phyloP scores from a whole-genome alignment of 2,113 vertebrate species.

The Seriola dumerili region DNA sequence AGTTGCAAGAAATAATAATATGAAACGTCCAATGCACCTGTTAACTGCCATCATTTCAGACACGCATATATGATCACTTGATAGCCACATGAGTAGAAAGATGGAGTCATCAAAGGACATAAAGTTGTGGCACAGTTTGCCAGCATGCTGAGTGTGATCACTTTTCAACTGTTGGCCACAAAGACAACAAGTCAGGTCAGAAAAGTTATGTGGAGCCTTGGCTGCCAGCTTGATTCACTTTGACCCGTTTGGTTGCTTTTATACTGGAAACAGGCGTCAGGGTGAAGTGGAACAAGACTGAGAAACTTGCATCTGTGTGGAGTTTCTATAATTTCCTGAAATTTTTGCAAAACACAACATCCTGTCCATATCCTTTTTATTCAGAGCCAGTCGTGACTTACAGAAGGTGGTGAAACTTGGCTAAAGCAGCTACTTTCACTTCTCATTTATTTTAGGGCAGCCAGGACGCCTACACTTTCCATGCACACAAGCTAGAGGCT shows the following conservation, averaged over 20 bases:
- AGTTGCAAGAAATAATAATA: not conserved
- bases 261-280: not conserved
- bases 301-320: not conserved
- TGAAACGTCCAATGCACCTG: conserved; percentile 17
- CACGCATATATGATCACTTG: not conserved
- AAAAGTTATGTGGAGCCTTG: conserved; percentile 11
- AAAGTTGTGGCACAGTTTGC: not conserved
- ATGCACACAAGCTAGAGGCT: conserved; percentile 30
- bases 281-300: not conserved
- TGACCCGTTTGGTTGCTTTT: not conserved
- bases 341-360: not conserved
- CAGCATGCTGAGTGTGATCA: not conserved
- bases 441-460: conserved; percentile 43
- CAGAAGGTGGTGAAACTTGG: conserved; percentile 54
- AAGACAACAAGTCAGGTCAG: not conserved
- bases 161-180: not conserved
- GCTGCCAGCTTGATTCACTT: conserved; percentile 1
- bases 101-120: not conserved
- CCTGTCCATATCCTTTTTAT: not conserved
- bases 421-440: conserved; percentile 41
- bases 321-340: not conserved
- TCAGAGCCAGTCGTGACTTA: conserved; percentile 56
- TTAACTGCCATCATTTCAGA: not conserved
- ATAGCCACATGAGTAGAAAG: not conserved
- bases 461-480: conserved; percentile 58